Conservation (phyloP, 2,113 vertebrate genomes). For the Cebidichthys violaceus region DNA sequence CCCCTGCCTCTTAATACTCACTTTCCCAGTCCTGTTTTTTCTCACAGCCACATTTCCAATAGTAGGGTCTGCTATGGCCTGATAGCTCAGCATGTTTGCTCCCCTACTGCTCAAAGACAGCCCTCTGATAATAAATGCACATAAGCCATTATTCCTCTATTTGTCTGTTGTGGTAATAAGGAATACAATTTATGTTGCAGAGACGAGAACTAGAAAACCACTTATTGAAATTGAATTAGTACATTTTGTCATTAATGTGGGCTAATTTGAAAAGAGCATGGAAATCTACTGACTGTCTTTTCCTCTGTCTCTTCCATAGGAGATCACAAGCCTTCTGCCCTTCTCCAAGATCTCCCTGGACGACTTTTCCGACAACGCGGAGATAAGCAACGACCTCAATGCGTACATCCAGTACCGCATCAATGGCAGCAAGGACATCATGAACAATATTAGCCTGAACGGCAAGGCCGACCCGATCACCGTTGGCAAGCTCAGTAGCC, state of each 20-base stretch:
- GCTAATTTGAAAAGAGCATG: background rate
- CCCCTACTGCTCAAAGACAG: constrained; percentile 34
- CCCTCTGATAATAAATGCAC: constrained; percentile 20
- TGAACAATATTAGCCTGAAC: constrained; percentile 95
- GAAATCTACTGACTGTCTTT: constrained; percentile 10
- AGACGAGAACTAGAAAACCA: background rate
- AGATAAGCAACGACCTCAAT: constrained; percentile 92
- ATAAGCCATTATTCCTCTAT: constrained; percentile 24
- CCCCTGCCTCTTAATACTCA: constrained; percentile 59
- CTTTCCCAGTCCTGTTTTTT: constrained; percentile 30
- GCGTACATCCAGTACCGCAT: constrained; percentile 94
- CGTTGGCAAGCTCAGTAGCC: constrained; percentile 93
- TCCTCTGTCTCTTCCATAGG: constrained; percentile 78
- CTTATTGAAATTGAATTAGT: background rate
- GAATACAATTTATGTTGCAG: constrained; percentile 8
- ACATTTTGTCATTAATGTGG: background rate
- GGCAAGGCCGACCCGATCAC: constrained; percentile 91
- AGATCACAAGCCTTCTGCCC: constrained; percentile 88
- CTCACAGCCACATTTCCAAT: constrained; percentile 42
- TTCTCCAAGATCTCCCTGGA: constrained; percentile 92
- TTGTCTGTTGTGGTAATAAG: constrained; percentile 9
- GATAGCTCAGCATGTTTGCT: constrained; percentile 47
- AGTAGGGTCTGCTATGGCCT: constrained; percentile 54
- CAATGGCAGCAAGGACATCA: constrained; percentile 91
- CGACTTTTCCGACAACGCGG: constrained; percentile 89